These are phyloP conservation scores for Lagodon rhomboides DNA, from an alignment of 2,797 vertebrate genomes.

Conservation along the genomic window DNA sequence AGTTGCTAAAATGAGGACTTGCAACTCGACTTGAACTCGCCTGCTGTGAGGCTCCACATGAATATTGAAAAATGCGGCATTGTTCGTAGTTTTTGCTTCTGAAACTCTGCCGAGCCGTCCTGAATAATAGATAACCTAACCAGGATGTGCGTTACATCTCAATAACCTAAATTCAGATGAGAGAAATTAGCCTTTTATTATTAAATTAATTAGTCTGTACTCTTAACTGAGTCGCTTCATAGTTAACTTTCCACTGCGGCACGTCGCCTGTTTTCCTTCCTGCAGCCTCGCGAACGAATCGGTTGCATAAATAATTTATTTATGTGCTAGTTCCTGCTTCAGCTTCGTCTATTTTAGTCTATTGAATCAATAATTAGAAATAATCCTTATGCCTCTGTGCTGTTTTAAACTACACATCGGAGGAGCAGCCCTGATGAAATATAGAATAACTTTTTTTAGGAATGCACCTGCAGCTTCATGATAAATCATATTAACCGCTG, in stretches of 20 bases:
- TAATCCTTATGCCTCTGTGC: neutral
- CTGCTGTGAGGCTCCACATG: neutral
- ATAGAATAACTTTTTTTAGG: neutral
- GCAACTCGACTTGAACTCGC: neutral
- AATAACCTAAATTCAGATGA: neutral
- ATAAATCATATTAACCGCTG: neutral
- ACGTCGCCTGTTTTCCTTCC: too few relatives aligned
- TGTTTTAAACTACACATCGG: neutral
- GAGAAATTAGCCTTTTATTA: neutral
- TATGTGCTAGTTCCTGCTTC: neutral
- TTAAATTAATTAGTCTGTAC: neutral
- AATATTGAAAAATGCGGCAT: neutral
- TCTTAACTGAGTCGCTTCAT: neutral
- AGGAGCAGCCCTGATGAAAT: neutral
- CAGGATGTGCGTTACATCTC: neutral
- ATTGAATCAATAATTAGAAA: neutral
- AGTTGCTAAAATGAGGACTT: neutral
- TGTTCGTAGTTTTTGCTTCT: neutral
- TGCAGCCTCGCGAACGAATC: neutral
- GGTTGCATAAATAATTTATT: neutral
- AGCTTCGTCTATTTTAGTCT: neutral
- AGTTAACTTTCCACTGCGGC: neutral
- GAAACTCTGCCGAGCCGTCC: neutral
- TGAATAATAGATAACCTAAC: slow-evolving; percentile 16
- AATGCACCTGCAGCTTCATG: neutral